Percentiles rank a stretch among this genome's conserved stretches.
Conservation (phyloP, 2,113 vertebrate species). For the Mustelus asterias region DNA sequence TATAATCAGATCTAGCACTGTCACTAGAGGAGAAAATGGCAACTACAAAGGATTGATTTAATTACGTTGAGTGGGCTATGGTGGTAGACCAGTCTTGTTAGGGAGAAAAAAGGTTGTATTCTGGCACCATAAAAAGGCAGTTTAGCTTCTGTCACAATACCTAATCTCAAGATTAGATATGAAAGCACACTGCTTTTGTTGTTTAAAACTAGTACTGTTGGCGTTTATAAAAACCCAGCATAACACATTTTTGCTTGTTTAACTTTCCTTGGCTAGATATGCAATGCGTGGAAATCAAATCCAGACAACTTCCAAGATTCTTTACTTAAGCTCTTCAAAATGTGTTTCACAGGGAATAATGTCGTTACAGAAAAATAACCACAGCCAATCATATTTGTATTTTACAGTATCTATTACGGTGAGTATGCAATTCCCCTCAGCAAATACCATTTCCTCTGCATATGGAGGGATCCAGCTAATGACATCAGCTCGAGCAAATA, state of each 20-base stretch:
- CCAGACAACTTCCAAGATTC: constrained; percentile 35
- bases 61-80: constrained; percentile 91
- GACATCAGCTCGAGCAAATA: constrained; percentile 51
- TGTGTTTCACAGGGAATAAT: constrained; percentile 37
- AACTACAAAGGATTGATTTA: constrained; percentile 97
- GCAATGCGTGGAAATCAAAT: constrained; percentile 35
- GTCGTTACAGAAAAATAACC: constrained; percentile 28
- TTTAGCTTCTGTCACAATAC: constrained; percentile 85
- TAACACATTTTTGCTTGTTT: constrained; percentile 69
- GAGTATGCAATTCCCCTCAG: constrained; percentile 43
- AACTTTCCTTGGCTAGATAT: constrained; percentile 67
- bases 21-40: constrained; percentile 78
- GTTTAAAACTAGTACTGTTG: constrained; percentile 70
- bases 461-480: constrained; percentile 48
- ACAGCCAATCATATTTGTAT: constrained; percentile 43
- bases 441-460: constrained; percentile 53
- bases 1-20: constrained; percentile 85
- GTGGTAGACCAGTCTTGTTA: constrained; percentile 82
- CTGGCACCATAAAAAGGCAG: constrained; percentile 75
- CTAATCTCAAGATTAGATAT: constrained; percentile 66
- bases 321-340: constrained; percentile 47
- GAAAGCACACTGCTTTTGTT: constrained; percentile 70
- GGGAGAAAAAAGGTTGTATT: constrained; percentile 70
- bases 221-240: constrained; percentile 61
- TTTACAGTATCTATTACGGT: constrained; percentile 26